Conservation (phyloP, 2,113 vertebrate species). For the Nyctereutes procyonoides region DNA sequence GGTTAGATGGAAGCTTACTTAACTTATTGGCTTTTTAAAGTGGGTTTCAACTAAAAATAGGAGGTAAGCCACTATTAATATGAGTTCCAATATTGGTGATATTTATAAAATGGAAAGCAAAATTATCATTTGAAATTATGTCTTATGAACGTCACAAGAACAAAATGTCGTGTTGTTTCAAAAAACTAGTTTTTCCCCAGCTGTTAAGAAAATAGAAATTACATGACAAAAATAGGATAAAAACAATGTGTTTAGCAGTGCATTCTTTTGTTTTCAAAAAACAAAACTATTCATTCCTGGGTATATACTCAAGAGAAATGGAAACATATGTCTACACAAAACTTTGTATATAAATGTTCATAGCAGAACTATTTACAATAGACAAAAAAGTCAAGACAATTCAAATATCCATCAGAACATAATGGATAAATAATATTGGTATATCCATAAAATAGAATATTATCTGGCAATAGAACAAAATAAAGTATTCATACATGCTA, state of each 20-base stretch:
- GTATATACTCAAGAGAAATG: neutral
- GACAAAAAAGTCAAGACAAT: neutral
- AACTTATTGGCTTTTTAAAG: neutral
- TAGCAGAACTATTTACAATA: neutral
- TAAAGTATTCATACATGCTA: neutral
- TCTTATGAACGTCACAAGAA: constrained; percentile 21
- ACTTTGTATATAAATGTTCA: neutral
- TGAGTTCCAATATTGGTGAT: neutral
- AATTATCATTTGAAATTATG: constrained; percentile 40
- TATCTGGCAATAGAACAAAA: neutral
- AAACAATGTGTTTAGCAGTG: neutral
- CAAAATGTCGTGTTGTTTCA: neutral
- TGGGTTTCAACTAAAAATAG: neutral
- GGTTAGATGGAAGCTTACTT: neutral
- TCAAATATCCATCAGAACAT: neutral
- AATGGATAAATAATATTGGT: neutral
- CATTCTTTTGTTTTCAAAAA: constrained; percentile 13
- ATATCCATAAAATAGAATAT: neutral
- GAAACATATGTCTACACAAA: constrained; percentile 6
- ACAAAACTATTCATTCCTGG: neutral
- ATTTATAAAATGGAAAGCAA: constrained; percentile 50
- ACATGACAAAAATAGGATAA: neutral
- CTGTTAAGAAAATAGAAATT: constrained; percentile 31
- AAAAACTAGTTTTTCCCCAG: neutral
- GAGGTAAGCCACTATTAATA: neutral